Evolutionary conservation across 2,797 vertebrate species (phyloP).

Genomic region (Masticophis lateralis): DNA sequence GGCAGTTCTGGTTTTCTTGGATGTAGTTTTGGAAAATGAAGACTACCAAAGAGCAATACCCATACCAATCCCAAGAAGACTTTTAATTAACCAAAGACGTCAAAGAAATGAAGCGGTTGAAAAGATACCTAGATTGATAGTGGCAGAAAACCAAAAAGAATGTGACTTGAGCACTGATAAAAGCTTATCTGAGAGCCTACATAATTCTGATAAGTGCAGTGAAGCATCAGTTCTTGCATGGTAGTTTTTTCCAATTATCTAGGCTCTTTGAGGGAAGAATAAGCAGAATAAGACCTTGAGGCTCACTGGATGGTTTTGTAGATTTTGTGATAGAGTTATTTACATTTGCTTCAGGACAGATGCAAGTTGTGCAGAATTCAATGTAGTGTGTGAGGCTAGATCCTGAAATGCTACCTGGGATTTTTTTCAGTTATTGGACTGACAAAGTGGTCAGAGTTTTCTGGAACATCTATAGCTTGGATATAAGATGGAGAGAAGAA

Average conservation of each 20-base stretch:
- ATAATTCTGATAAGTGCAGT: not conserved
- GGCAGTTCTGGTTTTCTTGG: not conserved
- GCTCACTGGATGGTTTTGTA: not conserved
- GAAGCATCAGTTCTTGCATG: not conserved
- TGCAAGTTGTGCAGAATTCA: not conserved
- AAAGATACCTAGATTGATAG: not conserved
- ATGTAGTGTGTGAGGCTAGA: not conserved
- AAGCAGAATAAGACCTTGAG: not conserved
- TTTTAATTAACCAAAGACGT: not conserved
- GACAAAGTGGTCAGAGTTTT: not conserved
- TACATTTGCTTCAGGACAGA: not conserved
- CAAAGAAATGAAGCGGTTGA: not conserved
- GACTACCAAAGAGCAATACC: not conserved
- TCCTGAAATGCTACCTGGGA: not conserved
- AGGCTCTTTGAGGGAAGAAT: not conserved
- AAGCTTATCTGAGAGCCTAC: not conserved
- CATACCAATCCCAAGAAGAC: not conserved
- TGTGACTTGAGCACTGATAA: not conserved
- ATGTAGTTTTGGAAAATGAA: not conserved
- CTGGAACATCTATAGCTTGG: not conserved
- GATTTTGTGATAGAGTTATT: not conserved
- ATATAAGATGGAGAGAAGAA: not conserved
- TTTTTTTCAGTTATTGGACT: not conserved
- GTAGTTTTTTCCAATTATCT: not conserved
- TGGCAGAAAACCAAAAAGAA: not conserved